Conservation (phyloP, 2,113 vertebrate genomes). For the Chionodraco myersi region DNA sequence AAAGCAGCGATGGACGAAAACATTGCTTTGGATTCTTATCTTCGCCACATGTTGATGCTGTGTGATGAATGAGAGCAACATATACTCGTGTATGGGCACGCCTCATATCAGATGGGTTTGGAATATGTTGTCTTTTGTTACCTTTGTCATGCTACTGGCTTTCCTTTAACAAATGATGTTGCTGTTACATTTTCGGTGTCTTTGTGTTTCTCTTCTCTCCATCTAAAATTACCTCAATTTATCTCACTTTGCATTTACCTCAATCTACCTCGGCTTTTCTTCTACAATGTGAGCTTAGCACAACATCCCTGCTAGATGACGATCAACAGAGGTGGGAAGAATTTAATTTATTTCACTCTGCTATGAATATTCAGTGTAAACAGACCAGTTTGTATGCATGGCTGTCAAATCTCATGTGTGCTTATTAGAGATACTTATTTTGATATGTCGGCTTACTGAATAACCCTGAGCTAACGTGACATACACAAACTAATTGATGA, state of each 20-base stretch:
- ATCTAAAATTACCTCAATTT: constrained; percentile 27
- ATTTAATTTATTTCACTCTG: constrained; percentile 72
- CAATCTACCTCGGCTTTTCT: constrained; percentile 21
- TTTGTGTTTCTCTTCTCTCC: background rate
- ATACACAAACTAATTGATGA: constrained; percentile 65
- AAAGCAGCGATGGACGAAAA: constrained; percentile 63
- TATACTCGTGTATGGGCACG: constrained; percentile 32
- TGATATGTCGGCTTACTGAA: constrained; percentile 69
- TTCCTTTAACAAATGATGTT: constrained; percentile 20
- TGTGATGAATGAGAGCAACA: constrained; percentile 62
- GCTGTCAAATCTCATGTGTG: constrained; percentile 82
- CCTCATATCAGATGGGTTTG: constrained; percentile 37
- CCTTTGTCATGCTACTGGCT: constrained; percentile 19
- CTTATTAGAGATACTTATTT: constrained; percentile 75
- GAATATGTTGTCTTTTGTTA: constrained; percentile 19
- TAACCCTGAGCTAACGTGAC: constrained; percentile 69
- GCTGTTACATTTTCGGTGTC: background rate
- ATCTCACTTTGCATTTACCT: constrained; percentile 27
- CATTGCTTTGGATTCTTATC: constrained; percentile 59
- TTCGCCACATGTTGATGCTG: constrained; percentile 38
- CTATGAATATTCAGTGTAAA: constrained; percentile 84
- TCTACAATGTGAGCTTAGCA: constrained; percentile 29
- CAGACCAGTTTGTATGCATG: constrained; percentile 74
- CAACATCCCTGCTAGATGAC: constrained; percentile 60
- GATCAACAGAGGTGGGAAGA: constrained; percentile 75